Percentiles rank a stretch among this genome's conserved stretches.
phyloP scores from a whole-genome alignment of 2,797 vertebrate genomes.

The Decapterus maruadsi region DNA sequence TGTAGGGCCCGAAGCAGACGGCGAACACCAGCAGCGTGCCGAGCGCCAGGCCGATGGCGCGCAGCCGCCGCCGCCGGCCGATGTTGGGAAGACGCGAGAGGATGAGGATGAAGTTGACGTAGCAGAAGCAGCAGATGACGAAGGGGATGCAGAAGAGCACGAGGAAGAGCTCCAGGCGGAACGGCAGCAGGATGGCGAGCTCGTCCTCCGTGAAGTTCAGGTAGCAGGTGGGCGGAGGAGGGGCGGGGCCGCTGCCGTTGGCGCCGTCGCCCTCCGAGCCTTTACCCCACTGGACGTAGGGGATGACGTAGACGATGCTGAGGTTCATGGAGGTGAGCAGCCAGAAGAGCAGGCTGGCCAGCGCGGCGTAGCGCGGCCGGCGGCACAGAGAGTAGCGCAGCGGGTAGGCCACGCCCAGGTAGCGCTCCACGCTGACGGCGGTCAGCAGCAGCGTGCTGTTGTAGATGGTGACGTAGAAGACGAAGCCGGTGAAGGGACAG shows the following conservation, averaged over 20 bases:
- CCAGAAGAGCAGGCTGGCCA: constrained; percentile 85
- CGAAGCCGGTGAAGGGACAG: constrained; percentile 86
- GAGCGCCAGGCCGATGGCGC: constrained; percentile 86
- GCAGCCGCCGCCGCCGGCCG: constrained; percentile 76
- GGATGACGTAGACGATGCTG: constrained; percentile 87
- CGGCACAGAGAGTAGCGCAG: constrained; percentile 86
- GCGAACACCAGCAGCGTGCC: constrained; percentile 89
- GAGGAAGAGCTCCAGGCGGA: constrained; percentile 89
- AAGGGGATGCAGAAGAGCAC: constrained; percentile 89
- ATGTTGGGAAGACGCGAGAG: constrained; percentile 85
- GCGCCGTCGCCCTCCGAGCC: rapidly evolving
- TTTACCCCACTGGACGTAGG: constrained; percentile 55
- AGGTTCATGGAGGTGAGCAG: constrained; percentile 86
- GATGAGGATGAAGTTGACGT: constrained; percentile 87
- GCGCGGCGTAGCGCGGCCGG: constrained; percentile 78
- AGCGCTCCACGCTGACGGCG: constrained; percentile 89
- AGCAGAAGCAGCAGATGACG: constrained; percentile 90
- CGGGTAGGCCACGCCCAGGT: constrained; percentile 90
- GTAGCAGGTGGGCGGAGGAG: constrained; percentile 82
- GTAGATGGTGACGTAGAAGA: constrained; percentile 94
- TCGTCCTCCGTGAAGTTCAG: constrained; percentile 81
- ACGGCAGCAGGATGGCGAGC: constrained; percentile 79
- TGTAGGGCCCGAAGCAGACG: constrained; percentile 91
- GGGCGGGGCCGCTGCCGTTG: not conserved
- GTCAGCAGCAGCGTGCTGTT: constrained; percentile 91